Evolutionary conservation across 2,113 vertebrate genomes (phyloP).

Genomic region (Rhodinocichla rosea): DNA sequence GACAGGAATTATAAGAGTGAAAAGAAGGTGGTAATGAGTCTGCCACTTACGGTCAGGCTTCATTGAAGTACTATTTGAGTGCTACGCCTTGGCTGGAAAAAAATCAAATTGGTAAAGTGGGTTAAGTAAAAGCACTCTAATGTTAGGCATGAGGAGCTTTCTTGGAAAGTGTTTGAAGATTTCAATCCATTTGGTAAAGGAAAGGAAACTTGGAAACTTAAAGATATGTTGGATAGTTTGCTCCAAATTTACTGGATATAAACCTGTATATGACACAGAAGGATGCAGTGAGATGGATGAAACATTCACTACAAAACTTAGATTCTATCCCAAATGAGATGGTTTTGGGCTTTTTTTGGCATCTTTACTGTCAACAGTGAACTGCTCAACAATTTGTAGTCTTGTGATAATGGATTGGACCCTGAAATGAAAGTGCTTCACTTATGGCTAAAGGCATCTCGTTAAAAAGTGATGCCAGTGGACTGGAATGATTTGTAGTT

Average conservation of each 20-base stretch:
- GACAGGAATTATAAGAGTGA: neutral
- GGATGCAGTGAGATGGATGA: neutral
- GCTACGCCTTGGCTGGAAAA: neutral
- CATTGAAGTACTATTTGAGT: neutral
- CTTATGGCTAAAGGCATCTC: neutral
- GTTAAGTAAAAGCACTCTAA: neutral
- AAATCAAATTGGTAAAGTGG: neutral
- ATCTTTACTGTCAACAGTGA: neutral
- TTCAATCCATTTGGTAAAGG: neutral
- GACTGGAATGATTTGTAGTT: neutral
- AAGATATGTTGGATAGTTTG: neutral
- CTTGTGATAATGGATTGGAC: neutral
- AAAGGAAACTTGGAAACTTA: neutral
- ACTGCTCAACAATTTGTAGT: neutral
- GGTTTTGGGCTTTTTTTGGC: accelerated
- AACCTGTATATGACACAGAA: neutral
- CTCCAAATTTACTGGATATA: neutral
- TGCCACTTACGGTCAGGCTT: neutral
- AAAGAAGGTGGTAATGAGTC: neutral
- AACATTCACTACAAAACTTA: neutral
- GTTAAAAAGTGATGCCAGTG: neutral
- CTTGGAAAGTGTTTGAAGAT: neutral
- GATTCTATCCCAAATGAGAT: neutral
- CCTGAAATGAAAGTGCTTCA: neutral
- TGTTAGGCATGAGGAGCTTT: neutral